Evolutionary conservation across 2,797 vertebrate genomes (phyloP).

Genomic region (Epinephelus malabaricus): DNA sequence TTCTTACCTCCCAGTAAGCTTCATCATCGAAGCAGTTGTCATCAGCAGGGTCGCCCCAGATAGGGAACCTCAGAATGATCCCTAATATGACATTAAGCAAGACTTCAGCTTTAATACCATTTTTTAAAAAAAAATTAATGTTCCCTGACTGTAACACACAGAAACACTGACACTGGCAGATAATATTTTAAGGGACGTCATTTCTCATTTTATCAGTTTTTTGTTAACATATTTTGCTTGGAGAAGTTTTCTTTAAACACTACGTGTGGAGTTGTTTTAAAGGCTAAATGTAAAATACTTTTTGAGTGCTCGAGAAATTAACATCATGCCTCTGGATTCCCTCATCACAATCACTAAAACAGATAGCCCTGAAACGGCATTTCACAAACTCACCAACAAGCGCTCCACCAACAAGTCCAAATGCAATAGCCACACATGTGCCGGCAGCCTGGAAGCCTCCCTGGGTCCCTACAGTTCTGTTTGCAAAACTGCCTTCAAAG

Average conservation of each 20-base stretch:
- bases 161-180: not conserved
- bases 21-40: conserved; percentile 95
- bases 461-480: conserved; percentile 80
- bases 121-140: not conserved
- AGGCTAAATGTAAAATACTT: not conserved
- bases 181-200: not conserved
- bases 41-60: conserved; percentile 93
- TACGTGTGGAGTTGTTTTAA: not conserved
- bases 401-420: conserved; percentile 91
- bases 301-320: not conserved
- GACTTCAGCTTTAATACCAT: not conserved
- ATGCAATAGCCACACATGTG: conserved; percentile 90
- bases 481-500: conserved; percentile 69
- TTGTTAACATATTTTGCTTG: not conserved
- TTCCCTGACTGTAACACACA: not conserved
- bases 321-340: not conserved
- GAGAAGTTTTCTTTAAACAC: not conserved
- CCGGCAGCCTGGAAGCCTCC: conserved; percentile 93
- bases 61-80: conserved; percentile 89
- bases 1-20: conserved; percentile 95
- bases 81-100: conserved; percentile 77
- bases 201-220: not conserved
- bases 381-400: conserved; percentile 89
- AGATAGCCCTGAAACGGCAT: not conserved
- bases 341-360: too few species aligned